These are phyloP conservation scores for Strix aluco DNA, from an alignment of 2,113 vertebrate species.

Conservation along the genomic window DNA sequence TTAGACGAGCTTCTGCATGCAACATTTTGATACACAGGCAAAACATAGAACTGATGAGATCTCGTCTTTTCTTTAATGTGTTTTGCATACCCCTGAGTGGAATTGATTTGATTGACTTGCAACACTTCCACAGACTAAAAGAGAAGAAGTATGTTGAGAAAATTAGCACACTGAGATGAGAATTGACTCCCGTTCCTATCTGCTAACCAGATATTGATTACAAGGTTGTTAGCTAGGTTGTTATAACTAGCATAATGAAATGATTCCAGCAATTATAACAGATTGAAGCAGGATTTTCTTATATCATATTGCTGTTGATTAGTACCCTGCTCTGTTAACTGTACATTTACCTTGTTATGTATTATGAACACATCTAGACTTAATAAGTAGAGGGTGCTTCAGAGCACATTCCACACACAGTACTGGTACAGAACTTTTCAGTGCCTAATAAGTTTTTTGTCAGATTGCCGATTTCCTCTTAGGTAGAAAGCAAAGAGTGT, in stretches of 20 bases:
- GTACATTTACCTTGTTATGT: slow-evolving; percentile 26
- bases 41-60: background rate
- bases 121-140: background rate
- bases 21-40: background rate
- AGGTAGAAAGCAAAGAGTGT: background rate
- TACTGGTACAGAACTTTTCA: slow-evolving; percentile 24
- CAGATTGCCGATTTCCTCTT: slow-evolving; percentile 32
- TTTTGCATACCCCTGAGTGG: background rate
- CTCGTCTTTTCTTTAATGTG: background rate
- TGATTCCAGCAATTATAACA: background rate
- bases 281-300: background rate
- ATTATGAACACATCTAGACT: slow-evolving; percentile 11
- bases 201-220: background rate
- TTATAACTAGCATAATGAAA: background rate
- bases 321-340: slow-evolving; percentile 5
- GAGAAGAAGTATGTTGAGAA: background rate
- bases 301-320: slow-evolving; percentile 44
- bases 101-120: background rate
- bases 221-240: background rate
- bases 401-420: slow-evolving; percentile 25
- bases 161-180: background rate
- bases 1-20: background rate
- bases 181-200: background rate
- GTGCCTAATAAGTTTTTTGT: slow-evolving; percentile 31
- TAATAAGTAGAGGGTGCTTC: slow-evolving; percentile 42